Conservation (phyloP, 2,113 vertebrate species). For the Morone saxatilis region DNA sequence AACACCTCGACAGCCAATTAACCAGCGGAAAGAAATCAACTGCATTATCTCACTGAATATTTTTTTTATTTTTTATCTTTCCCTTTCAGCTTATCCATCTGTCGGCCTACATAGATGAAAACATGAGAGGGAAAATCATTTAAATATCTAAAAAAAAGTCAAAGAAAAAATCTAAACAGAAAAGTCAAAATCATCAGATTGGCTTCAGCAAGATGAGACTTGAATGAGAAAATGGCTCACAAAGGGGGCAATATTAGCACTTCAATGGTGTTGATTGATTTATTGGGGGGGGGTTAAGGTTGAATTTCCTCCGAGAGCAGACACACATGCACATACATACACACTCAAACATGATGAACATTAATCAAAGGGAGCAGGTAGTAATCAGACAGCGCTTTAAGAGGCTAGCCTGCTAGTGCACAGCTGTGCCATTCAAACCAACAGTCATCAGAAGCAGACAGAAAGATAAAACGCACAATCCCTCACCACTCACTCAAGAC, state of each 20-base stretch:
- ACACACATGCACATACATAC: constrained; percentile 15
- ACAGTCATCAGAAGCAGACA: constrained; percentile 51
- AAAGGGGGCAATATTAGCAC: constrained; percentile 69
- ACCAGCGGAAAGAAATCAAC: constrained; percentile 19
- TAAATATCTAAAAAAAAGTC: constrained; percentile 24
- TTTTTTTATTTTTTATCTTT: not conserved
- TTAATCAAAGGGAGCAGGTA: constrained; percentile 76
- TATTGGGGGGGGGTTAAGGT: constrained; percentile 47
- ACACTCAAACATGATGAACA: constrained; percentile 58
- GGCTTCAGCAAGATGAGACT: constrained; percentile 64
- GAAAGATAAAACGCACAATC: constrained; percentile 51
- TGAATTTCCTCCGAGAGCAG: constrained; percentile 54
- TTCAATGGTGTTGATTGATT: constrained; percentile 79
- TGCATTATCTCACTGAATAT: constrained; percentile 1
- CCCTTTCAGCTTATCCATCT: not conserved
- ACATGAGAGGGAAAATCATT: constrained; percentile 15
- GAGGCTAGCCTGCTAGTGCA: constrained; percentile 55
- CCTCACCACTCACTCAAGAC: constrained; percentile 30
- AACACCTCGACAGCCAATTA: not conserved
- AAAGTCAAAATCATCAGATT: constrained; percentile 63
- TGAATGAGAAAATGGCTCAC: constrained; percentile 63
- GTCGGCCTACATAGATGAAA: constrained; percentile 1
- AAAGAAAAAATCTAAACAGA: constrained; percentile 32
- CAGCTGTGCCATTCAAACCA: constrained; percentile 73
- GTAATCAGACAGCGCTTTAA: constrained; percentile 73